phyloP scores from a whole-genome alignment of 2,888 invertebrate genomes.

The Tinea pellionella region DNA sequence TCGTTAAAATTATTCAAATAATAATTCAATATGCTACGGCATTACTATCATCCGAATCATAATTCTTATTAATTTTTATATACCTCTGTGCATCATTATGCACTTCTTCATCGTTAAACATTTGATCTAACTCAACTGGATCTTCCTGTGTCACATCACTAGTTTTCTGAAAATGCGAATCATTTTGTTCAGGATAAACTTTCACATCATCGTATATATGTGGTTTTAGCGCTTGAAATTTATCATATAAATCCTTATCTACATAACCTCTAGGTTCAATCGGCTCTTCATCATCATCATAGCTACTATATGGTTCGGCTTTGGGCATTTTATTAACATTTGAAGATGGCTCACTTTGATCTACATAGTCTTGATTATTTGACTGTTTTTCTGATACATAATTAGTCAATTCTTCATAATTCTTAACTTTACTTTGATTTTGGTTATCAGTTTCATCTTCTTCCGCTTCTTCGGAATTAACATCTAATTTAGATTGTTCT shows the following conservation, averaged over 20 bases:
- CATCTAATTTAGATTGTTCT: not conserved
- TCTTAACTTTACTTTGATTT: not conserved
- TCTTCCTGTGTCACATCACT: conserved; percentile 28
- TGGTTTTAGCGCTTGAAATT: conserved; percentile 31
- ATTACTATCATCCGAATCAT: conserved; percentile 35
- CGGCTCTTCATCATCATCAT: conserved; percentile 20
- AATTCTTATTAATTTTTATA: conserved; percentile 43
- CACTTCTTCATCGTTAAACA: conserved; percentile 35
- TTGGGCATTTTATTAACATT: conserved; percentile 16
- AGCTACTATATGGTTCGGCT: conserved; percentile 15
- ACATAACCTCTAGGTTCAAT: conserved; percentile 21
- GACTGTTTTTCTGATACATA: not conserved
- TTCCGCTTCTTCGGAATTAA: not conserved
- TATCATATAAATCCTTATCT: conserved; percentile 28
- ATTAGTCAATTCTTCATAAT: conserved; percentile 3
- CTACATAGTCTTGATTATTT: conserved; percentile 11
- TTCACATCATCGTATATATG: conserved; percentile 30
- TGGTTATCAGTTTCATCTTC: conserved; percentile 16
- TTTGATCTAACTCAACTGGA: conserved; percentile 28
- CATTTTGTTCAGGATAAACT: conserved; percentile 28
- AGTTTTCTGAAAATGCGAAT: conserved; percentile 18
- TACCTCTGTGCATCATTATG: conserved; percentile 26
- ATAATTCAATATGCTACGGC: conserved; percentile 37
- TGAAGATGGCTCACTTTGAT: conserved; percentile 14
- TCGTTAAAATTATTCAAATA: no score